Percentiles rank a stretch among this genome's conserved stretches.
phyloP scores from a whole-genome alignment of 2,113 vertebrate genomes.

The Perca fluviatilis region DNA sequence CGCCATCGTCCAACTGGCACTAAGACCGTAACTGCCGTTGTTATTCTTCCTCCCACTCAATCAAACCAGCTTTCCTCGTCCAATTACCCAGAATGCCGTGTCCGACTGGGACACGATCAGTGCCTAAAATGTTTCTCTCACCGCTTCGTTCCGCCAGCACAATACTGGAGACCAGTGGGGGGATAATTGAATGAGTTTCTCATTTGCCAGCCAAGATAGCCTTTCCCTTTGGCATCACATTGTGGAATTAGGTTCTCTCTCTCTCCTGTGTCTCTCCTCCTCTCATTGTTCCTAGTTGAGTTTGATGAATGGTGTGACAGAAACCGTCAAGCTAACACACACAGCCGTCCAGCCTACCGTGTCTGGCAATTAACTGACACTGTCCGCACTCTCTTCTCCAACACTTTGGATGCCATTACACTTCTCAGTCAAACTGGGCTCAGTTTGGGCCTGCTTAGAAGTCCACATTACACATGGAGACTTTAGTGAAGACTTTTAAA shows the following conservation, averaged over 20 bases:
- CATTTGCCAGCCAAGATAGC: constrained; percentile 60
- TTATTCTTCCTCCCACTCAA: constrained; percentile 39
- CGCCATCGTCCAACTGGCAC: constrained; percentile 7
- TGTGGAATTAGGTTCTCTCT: constrained; percentile 59
- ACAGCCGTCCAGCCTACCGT: constrained; percentile 28
- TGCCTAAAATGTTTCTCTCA: constrained; percentile 37
- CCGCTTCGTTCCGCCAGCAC: not conserved
- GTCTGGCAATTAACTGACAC: constrained; percentile 48
- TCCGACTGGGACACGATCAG: constrained; percentile 36
- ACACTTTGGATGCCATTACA: constrained; percentile 2
- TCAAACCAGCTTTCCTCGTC: constrained; percentile 40
- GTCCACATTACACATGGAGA: constrained; percentile 14
- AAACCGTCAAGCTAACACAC: constrained; percentile 55
- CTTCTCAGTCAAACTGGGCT: constrained; percentile 14
- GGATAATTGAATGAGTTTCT: constrained; percentile 68
- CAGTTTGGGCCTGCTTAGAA: not conserved
- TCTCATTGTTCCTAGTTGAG: constrained; percentile 31
- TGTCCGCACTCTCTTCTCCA: constrained; percentile 42
- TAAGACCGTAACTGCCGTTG: constrained; percentile 7
- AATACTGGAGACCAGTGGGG: constrained; percentile 5
- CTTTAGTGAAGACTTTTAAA: constrained; percentile 42
- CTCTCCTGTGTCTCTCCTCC: not conserved
- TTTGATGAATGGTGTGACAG: constrained; percentile 76
- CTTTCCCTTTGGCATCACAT: constrained; percentile 58
- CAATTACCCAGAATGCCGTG: constrained; percentile 55